A percentile compares a stretch with the other conserved stretches of the same genome.
phyloP scores from a whole-genome alignment of 2,797 vertebrate genomes.

The Varecia variegata region DNA sequence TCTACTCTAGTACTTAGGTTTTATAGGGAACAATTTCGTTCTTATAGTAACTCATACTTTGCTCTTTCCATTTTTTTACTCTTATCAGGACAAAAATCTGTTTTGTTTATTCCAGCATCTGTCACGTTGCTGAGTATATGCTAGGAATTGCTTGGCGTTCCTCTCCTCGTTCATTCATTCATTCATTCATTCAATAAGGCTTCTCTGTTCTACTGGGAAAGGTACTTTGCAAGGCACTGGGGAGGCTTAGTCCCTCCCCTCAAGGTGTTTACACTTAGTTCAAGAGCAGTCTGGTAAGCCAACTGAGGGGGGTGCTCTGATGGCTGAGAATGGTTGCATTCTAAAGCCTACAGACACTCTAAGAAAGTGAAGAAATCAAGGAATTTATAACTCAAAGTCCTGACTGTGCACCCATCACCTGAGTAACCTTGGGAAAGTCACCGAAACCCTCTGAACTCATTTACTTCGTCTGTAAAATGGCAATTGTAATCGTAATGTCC shows the following conservation, averaged over 20 bases:
- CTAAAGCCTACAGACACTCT: accelerated
- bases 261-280: accelerated
- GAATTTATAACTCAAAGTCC: too few species aligned
- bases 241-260: background rate
- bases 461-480: background rate
- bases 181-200: background rate
- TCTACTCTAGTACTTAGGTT: background rate
- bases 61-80: background rate
- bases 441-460: background rate
- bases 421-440: background rate
- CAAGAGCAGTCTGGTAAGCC: background rate
- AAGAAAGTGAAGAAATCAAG: background rate
- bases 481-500: background rate
- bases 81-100: background rate
- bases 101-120: background rate
- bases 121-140: background rate
- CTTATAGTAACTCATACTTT: background rate
- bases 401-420: background rate
- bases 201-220: background rate
- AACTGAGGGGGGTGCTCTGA: accelerated
- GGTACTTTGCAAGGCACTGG: background rate
- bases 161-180: background rate
- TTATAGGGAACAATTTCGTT: background rate
- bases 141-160: background rate
- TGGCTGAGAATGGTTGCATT: background rate